phyloP scores from a whole-genome alignment of 2,797 vertebrate genomes.

The Glyptemys insculpta region DNA sequence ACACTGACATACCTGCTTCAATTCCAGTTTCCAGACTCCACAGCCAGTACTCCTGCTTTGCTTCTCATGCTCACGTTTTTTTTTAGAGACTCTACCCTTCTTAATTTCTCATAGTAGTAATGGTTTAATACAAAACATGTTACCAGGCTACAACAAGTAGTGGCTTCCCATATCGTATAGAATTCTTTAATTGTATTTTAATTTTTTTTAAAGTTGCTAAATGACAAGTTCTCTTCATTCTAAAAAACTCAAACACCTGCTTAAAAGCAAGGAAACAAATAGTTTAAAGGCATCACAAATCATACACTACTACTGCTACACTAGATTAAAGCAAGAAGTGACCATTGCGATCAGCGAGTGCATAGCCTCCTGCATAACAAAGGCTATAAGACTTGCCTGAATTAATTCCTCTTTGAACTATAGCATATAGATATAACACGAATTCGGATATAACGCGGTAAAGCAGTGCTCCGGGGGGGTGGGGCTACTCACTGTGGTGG shows the following conservation, averaged over 20 bases:
- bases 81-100: not conserved
- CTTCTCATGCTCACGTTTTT: not conserved
- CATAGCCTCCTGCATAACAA: not conserved
- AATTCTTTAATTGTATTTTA: not conserved
- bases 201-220: not conserved
- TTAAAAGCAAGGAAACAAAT: not conserved
- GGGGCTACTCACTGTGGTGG: too few species aligned
- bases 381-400: not conserved
- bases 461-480: too few species aligned
- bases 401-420: not conserved
- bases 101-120: not conserved
- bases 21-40: not conserved
- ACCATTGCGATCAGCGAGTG: not conserved
- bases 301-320: not conserved
- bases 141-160: not conserved
- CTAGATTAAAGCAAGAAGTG: not conserved
- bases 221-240: not conserved
- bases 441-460: too few species aligned
- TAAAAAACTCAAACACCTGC: not conserved
- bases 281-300: not conserved
- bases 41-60: not conserved
- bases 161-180: accelerated
- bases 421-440: not conserved
- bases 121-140: not conserved
- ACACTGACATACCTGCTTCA: not conserved